phyloP scores from a whole-genome alignment of 2,797 vertebrate genomes.

The Staurois parvus region DNA sequence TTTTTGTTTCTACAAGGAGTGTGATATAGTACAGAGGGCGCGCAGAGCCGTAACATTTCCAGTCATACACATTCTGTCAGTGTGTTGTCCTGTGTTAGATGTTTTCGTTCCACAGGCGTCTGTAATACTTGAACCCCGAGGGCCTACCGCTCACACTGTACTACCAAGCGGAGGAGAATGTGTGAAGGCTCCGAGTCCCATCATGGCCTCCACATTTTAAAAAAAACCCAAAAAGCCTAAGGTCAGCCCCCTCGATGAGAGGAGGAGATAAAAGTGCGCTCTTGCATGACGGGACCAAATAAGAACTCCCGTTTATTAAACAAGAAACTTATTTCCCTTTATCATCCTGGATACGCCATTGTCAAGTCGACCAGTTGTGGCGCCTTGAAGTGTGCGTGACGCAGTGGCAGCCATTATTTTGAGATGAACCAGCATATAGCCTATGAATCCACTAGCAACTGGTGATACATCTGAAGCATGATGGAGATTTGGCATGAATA shows the following conservation, averaged over 20 bases:
- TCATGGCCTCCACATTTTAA: slow-evolving; percentile 45
- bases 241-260: neutral
- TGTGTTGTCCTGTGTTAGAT: slow-evolving; percentile 5
- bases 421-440: too few species aligned
- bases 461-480: too few species aligned
- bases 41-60: slow-evolving; percentile 40
- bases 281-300: neutral
- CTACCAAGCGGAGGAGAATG: neutral
- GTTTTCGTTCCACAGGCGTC: slow-evolving; percentile 21
- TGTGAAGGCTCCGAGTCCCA: slow-evolving; percentile 42
- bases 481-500: too few species aligned
- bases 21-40: slow-evolving; percentile 46
- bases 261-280: slow-evolving; percentile 43
- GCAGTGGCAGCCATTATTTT: neutral
- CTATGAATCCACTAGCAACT: too few species aligned
- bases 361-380: neutral
- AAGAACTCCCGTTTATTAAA: neutral
- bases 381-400: neutral
- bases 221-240: neutral
- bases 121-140: neutral
- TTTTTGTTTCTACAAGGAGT: slow-evolving; percentile 29
- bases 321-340: slow-evolving; percentile 29
- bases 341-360: slow-evolving; percentile 29
- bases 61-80: slow-evolving; percentile 16
- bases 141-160: neutral